Evolutionary conservation across 2,797 vertebrate species (phyloP).

Genomic region (Arrhamphus sclerolepis): DNA sequence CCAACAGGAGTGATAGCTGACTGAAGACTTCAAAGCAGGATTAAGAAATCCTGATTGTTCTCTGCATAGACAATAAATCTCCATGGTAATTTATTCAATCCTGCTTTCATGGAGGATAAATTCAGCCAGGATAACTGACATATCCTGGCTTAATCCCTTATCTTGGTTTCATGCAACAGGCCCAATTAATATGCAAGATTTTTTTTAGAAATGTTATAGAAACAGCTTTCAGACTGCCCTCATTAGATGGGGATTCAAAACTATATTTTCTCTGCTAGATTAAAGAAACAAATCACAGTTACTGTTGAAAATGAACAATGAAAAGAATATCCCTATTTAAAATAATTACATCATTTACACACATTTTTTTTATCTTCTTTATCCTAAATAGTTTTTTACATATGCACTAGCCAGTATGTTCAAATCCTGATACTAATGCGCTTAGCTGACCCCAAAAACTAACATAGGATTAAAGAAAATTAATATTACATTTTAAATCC

Average conservation of each 20-base stretch:
- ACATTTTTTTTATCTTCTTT: conserved; percentile 27
- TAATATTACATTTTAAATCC: conserved; percentile 55
- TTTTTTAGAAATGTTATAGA: background rate
- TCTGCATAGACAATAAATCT: too few species aligned
- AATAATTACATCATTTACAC: conserved; percentile 35
- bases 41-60: too few species aligned
- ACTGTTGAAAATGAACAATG: conserved; percentile 19
- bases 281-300: background rate
- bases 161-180: too few species aligned
- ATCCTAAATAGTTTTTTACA: conserved; percentile 36
- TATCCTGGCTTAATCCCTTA: too few species aligned
- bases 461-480: conserved; percentile 56
- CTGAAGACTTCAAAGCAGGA: too few species aligned
- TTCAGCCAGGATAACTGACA: too few species aligned
- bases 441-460: conserved; percentile 35
- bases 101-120: too few species aligned
- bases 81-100: too few species aligned
- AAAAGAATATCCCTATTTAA: conserved; percentile 33
- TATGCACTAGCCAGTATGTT: conserved; percentile 48
- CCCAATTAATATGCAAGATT: background rate
- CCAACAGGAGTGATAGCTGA: too few species aligned
- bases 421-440: conserved; percentile 50
- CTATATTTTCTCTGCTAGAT: too few species aligned
- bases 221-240: too few species aligned
- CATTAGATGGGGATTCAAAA: too few species aligned